These are phyloP conservation scores for Nephrotoma appendiculata DNA, from an alignment of 2,888 invertebrate genomes.

Conservation along the genomic window DNA sequence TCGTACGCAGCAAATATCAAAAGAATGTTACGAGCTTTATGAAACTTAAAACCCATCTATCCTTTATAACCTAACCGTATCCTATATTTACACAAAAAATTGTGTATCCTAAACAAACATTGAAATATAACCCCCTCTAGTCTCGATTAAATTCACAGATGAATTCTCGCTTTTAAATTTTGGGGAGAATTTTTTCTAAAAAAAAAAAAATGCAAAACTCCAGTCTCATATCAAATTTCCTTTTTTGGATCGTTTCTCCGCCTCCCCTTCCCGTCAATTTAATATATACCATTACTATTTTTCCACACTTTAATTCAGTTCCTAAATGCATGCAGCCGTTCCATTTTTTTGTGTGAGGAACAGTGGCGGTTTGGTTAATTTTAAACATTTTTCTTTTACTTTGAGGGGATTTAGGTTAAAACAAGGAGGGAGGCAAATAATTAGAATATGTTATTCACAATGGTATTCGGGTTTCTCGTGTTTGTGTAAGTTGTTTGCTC, in stretches of 20 bases:
- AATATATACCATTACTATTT: background rate
- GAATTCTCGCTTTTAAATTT: background rate
- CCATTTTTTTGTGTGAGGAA: background rate
- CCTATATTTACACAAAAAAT: background rate
- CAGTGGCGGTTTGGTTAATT: background rate
- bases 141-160: background rate
- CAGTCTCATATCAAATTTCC: background rate
- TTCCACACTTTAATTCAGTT: background rate
- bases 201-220: background rate
- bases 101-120: background rate
- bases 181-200: background rate
- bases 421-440: background rate
- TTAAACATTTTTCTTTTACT: background rate
- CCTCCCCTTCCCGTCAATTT: background rate
- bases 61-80: background rate
- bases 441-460: background rate
- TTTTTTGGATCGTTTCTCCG: background rate
- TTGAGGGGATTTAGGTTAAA: background rate
- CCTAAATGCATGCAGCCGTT: background rate
- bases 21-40: background rate
- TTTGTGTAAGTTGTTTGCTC: background rate
- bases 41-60: background rate
- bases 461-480: background rate
- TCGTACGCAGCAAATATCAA: no score
- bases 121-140: background rate